A percentile compares a stretch with the other conserved stretches of the same genome.
Evolutionary conservation across 2,888 invertebrate genomes (phyloP).

Genomic region (Drosophila helvetica): DNA sequence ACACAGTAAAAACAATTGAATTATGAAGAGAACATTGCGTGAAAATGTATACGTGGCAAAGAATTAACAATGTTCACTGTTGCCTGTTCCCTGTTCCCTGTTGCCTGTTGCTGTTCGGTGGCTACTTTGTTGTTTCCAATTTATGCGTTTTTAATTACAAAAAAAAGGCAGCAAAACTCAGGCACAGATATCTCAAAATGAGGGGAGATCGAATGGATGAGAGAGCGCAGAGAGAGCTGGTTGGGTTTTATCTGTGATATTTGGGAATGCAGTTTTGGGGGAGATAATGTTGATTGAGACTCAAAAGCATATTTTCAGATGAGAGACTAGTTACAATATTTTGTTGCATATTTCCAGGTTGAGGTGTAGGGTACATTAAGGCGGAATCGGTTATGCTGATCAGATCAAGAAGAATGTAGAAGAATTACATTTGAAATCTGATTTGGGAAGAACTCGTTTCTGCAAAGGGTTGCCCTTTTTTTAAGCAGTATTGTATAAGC

Average conservation of each 20-base stretch:
- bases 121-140: slow-evolving; percentile 57
- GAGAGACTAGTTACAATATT: neutral
- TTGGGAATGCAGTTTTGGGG: neutral
- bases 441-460: no score
- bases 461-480: no score
- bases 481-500: no score
- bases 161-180: slow-evolving; percentile 14
- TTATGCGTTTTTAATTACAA: slow-evolving; percentile 65
- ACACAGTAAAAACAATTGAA: slow-evolving; percentile 69
- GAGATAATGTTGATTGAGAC: no score
- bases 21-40: slow-evolving; percentile 70
- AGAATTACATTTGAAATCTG: no score
- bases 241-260: neutral
- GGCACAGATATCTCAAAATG: slow-evolving; percentile 43
- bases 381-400: no score
- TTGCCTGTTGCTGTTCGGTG: slow-evolving; percentile 30
- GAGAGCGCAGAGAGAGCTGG: neutral
- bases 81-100: neutral
- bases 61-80: slow-evolving; percentile 44
- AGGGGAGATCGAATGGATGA: slow-evolving; percentile 5
- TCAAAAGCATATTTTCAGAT: neutral
- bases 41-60: slow-evolving; percentile 40
- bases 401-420: no score
- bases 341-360: neutral
- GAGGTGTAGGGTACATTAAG: no score